Conservation (phyloP, 2,797 vertebrate species). For the Gambusia yucatana region DNA sequence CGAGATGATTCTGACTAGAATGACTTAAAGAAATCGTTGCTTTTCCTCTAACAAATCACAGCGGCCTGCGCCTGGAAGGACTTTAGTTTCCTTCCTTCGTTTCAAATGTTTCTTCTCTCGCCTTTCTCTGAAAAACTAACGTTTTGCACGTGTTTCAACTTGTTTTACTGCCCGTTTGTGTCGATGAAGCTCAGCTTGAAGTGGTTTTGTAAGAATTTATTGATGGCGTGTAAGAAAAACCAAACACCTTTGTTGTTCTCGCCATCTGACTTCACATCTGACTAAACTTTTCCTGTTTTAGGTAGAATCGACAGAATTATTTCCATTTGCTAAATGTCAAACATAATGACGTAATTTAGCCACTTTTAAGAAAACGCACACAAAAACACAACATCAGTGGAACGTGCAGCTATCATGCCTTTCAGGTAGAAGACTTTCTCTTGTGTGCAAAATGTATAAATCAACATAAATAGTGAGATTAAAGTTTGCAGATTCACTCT, state of each 20-base stretch:
- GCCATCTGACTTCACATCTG: neutral
- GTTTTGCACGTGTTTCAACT: constrained; percentile 9
- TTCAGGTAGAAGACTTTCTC: neutral
- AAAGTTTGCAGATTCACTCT: neutral
- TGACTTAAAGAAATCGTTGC: constrained; percentile 12
- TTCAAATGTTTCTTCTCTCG: constrained; percentile 3
- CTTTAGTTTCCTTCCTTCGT: constrained; percentile 8
- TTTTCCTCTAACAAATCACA: constrained; percentile 32
- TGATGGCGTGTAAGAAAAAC: neutral
- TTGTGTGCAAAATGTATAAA: neutral
- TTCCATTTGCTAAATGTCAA: neutral
- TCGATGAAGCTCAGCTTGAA: neutral
- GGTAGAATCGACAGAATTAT: neutral
- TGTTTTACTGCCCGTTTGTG: neutral
- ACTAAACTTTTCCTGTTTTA: neutral
- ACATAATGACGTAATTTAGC: neutral
- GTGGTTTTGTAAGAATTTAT: neutral
- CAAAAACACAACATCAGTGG: neutral
- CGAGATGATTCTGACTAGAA: constrained; percentile 22
- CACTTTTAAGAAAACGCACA: neutral
- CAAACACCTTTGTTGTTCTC: neutral
- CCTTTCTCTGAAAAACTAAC: constrained; percentile 37
- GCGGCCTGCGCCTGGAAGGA: constrained; percentile 19
- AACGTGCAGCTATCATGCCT: neutral
- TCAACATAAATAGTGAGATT: neutral